Percentiles rank a stretch among this genome's conserved stretches.
These are phyloP conservation scores for Melitaea athalia DNA, from an alignment of 2,888 invertebrate species.

Conservation along the genomic window DNA sequence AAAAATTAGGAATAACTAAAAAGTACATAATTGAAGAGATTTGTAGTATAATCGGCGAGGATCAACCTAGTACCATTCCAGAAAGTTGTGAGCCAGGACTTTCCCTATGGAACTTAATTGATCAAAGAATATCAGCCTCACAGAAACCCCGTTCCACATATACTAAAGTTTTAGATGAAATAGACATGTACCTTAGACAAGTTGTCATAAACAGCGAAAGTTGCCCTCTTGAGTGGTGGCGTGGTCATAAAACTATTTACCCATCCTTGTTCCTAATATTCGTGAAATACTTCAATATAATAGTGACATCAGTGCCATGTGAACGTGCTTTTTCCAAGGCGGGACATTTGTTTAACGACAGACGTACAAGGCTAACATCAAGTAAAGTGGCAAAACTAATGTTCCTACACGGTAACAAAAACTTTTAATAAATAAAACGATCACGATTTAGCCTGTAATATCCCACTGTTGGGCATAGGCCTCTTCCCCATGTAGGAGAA, in stretches of 20 bases:
- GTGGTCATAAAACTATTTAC: conserved; percentile 17
- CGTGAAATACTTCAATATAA: conserved; percentile 11
- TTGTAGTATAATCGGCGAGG: not conserved
- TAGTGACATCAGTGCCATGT: conserved; percentile 27
- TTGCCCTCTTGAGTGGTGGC: conserved; percentile 27
- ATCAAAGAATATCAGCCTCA: not conserved
- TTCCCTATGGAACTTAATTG: not conserved
- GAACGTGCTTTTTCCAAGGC: conserved; percentile 20
- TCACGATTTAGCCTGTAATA: too few relatives aligned
- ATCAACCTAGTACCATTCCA: not conserved
- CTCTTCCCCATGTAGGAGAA: too few relatives aligned
- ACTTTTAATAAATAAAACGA: not conserved
- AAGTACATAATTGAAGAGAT: conserved; percentile 2
- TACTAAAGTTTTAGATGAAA: conserved; percentile 13
- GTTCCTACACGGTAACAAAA: conserved; percentile 8
- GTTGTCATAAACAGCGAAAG: not conserved
- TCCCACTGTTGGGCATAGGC: too few relatives aligned
- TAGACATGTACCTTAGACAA: conserved; percentile 13
- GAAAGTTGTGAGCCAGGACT: not conserved
- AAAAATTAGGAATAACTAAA: not conserved
- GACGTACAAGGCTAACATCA: conserved; percentile 12
- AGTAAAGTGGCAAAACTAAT: conserved; percentile 13
- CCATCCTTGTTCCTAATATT: conserved; percentile 4
- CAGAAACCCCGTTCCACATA: not conserved
- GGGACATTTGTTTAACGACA: not conserved